phyloP scores from a whole-genome alignment of 92 coral and sea anemone genomes.

The Zoanthus sansibaricus region DNA sequence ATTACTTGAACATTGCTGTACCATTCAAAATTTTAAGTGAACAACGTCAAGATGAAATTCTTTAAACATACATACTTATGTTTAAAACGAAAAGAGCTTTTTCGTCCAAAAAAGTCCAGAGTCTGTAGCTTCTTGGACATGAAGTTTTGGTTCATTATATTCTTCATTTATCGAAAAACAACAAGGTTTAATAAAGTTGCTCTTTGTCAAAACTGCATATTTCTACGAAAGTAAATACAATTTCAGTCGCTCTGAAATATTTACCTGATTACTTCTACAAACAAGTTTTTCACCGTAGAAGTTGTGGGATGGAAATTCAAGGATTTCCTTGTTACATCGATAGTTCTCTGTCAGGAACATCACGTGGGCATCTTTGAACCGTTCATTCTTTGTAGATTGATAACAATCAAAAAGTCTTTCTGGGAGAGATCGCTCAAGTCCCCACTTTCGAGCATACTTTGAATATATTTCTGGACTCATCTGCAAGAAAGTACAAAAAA shows the following conservation, averaged over 20 bases:
- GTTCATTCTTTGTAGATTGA: not conserved
- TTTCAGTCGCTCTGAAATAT: not conserved
- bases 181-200: no score
- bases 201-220: no score
- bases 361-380: slow-evolving; percentile 49
- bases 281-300: not conserved
- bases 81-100: no score
- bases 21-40: no score
- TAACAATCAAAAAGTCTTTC: slow-evolving; percentile 88
- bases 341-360: slow-evolving; percentile 85
- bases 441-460: slow-evolving; percentile 56
- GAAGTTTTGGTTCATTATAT: no score
- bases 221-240: no score
- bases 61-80: no score
- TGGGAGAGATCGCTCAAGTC: slow-evolving; percentile 80
- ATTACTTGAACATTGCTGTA: no score
- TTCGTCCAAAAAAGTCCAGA: no score
- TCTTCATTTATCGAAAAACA: no score
- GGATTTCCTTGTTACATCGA: slow-evolving; percentile 77
- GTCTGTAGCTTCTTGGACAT: no score
- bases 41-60: no score
- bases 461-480: slow-evolving; percentile 86
- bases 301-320: slow-evolving; percentile 3
- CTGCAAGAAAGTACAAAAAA: slow-evolving; percentile 32
- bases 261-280: not conserved